Conservation (phyloP, 2,888 invertebrate species). For the Rutpela maculata region DNA sequence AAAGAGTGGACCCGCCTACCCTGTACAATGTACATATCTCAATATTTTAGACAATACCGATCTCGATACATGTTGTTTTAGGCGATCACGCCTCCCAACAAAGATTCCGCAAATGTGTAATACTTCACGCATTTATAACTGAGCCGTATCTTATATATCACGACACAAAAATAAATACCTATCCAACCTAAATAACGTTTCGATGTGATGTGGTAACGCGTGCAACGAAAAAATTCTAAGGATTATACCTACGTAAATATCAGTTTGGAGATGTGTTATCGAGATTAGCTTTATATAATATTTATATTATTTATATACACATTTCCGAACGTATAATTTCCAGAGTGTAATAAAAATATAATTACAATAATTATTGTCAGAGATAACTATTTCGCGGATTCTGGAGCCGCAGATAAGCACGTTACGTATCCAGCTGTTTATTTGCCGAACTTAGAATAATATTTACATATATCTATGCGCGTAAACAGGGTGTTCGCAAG, state of each 20-base stretch:
- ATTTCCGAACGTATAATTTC: conserved; percentile 3
- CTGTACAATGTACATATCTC: too few species aligned
- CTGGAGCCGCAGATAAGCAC: conserved; percentile 5
- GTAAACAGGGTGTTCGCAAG: neutral
- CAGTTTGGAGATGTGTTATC: neutral
- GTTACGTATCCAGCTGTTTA: neutral
- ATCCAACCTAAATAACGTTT: conserved; percentile 24
- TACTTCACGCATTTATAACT: neutral
- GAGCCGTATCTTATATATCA: conserved; percentile 13
- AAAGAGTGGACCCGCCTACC: too few species aligned
- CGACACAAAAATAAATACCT: conserved; percentile 28
- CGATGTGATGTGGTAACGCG: conserved; percentile 31
- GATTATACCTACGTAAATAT: conserved; percentile 29
- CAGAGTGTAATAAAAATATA: neutral
- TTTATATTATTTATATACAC: neutral
- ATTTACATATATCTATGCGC: neutral
- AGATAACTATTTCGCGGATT: neutral
- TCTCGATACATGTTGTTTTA: neutral
- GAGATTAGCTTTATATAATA: conserved; percentile 7
- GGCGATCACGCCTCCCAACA: neutral
- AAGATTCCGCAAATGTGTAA: conserved; percentile 13
- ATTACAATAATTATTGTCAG: neutral
- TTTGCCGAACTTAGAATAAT: neutral
- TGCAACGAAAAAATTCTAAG: conserved; percentile 28
- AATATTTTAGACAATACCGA: too few species aligned